Evolutionary conservation across 2,888 invertebrate species (phyloP).

Genomic region (Cephus nigrinus): DNA sequence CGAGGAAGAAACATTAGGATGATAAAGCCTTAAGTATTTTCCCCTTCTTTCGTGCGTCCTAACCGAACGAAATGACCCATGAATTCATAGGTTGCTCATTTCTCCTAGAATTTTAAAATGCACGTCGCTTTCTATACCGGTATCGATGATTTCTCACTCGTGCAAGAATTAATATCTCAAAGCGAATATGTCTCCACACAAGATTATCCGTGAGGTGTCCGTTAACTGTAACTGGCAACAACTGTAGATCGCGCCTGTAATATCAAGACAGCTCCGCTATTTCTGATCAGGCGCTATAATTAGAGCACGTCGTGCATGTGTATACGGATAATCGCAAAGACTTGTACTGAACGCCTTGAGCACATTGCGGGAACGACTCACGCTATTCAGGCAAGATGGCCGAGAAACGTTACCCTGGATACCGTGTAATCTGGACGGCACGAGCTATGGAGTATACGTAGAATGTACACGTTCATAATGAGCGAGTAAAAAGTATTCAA

Average conservation of each 20-base stretch:
- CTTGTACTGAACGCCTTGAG: background rate
- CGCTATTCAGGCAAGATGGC: background rate
- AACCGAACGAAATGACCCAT: background rate
- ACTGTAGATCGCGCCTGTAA: conserved; percentile 45
- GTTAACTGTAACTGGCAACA: conserved; percentile 43
- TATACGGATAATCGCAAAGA: conserved; percentile 17
- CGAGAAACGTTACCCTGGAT: background rate
- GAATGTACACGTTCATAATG: background rate
- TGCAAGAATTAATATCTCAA: background rate
- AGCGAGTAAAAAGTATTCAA: background rate
- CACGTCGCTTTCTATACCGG: background rate
- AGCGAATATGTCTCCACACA: background rate
- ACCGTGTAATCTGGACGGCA: background rate
- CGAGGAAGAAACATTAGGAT: background rate
- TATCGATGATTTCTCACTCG: background rate
- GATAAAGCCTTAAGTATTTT: background rate
- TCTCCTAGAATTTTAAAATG: background rate
- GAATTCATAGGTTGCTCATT: background rate
- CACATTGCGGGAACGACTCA: background rate
- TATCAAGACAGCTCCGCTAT: conserved; percentile 36
- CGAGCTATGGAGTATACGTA: background rate
- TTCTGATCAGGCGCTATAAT: conserved; percentile 48
- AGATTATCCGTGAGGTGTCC: conserved; percentile 16
- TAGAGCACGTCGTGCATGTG: conserved; percentile 44
- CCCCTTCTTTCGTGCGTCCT: background rate